A percentile compares a stretch with the other conserved stretches of the same genome.
phyloP scores from a whole-genome alignment of 2,797 vertebrate genomes.

The Falco columbarius region DNA sequence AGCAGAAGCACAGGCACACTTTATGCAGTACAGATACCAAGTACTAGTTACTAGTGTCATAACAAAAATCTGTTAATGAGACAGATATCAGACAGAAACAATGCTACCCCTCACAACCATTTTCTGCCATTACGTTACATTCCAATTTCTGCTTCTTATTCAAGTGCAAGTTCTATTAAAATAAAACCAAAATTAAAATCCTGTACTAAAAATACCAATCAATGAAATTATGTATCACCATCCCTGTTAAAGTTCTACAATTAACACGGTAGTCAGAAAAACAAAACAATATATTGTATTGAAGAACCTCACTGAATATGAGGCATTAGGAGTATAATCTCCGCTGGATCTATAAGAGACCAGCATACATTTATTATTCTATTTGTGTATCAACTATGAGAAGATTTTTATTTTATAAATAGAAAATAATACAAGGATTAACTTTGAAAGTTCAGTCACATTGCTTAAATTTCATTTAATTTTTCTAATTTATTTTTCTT shows the following conservation, averaged over 20 bases:
- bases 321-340: not conserved
- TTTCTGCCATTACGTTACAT: not conserved
- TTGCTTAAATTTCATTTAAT: not conserved
- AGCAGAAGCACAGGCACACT: not conserved
- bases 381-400: not conserved
- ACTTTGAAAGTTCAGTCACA: not conserved
- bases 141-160: not conserved
- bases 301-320: not conserved
- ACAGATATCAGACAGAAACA: not conserved
- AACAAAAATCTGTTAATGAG: not conserved
- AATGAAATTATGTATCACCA: not conserved
- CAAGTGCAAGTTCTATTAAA: not conserved
- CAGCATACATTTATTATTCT: not conserved
- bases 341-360: not conserved
- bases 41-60: not conserved
- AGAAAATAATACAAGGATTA: not conserved
- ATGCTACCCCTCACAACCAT: not conserved
- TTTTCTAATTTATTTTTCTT: not conserved
- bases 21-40: not conserved
- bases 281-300: not conserved
- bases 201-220: not conserved
- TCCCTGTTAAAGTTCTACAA: not conserved
- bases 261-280: not conserved
- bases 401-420: not conserved
- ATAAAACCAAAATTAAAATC: not conserved